These are phyloP conservation scores for Choristoneura fumiferana DNA, from an alignment of 1,140 invertebrate species.

Conservation along the genomic window DNA sequence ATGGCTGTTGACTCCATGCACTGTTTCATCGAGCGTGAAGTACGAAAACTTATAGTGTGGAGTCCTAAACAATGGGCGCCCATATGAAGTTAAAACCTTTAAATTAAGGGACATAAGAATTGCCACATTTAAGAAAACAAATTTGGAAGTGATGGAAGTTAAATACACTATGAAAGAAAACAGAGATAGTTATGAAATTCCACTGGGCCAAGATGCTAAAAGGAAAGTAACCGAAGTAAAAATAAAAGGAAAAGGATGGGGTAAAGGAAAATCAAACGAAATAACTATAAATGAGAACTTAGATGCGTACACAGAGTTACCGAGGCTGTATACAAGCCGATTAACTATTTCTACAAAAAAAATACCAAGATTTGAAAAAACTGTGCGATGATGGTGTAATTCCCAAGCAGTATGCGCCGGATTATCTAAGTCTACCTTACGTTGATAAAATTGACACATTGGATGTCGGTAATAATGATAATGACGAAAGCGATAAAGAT, in stretches of 20 bases:
- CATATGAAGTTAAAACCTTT: no score
- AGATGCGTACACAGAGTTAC: no score
- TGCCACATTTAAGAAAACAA: not conserved
- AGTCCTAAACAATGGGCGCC: not conserved
- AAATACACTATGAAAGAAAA: not conserved
- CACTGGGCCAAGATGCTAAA: not conserved
- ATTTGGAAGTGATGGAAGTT: not conserved
- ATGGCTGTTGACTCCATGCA: no score
- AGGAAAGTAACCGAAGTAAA: not conserved
- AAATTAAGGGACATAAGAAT: not conserved
- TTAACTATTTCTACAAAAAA: not conserved
- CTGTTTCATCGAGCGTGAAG: no score
- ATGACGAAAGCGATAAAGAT: no score
- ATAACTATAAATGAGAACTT: no score
- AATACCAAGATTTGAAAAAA: not conserved
- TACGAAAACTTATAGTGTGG: not conserved
- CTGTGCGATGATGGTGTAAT: not conserved
- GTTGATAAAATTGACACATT: not conserved
- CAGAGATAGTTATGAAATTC: not conserved
- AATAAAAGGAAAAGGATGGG: not conserved
- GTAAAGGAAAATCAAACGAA: not conserved
- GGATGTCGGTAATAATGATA: no score
- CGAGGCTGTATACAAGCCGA: no score
- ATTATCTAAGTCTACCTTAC: not conserved
- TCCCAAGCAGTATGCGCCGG: not conserved